phyloP scores from a whole-genome alignment of 1,140 invertebrate species.

The Drosophila yakuba region DNA sequence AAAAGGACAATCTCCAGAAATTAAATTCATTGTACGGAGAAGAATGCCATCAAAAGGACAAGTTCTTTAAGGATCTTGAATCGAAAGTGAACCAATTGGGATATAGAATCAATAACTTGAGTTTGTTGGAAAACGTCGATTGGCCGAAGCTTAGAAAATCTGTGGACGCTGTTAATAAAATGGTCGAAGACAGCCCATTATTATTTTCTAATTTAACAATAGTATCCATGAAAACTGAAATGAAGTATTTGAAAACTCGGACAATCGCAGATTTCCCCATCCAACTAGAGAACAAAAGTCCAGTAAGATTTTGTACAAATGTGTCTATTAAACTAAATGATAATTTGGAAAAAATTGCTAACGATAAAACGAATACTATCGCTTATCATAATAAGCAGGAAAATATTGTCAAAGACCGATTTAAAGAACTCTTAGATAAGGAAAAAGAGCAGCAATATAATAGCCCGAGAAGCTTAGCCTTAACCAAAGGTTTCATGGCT shows the following conservation, averaged over 20 bases:
- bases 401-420: too few species aligned
- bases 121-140: neutral
- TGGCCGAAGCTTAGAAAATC: neutral
- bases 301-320: neutral
- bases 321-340: neutral
- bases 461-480: neutral
- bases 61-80: neutral
- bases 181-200: neutral
- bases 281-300: too few species aligned
- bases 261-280: too few species aligned
- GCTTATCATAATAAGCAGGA: neutral
- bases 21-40: neutral
- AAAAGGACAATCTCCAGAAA: slow-evolving; percentile 2
- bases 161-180: neutral
- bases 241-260: too few species aligned
- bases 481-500: neutral
- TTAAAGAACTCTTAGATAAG: neutral
- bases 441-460: neutral
- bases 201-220: neutral
- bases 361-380: neutral
- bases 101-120: slow-evolving; percentile 7
- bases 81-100: slow-evolving; percentile 12
- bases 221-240: too few species aligned
- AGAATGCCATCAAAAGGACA: neutral
- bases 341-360: neutral